Evolutionary conservation across 2,113 vertebrate species (phyloP).

Genomic region (Zapornia atra): DNA sequence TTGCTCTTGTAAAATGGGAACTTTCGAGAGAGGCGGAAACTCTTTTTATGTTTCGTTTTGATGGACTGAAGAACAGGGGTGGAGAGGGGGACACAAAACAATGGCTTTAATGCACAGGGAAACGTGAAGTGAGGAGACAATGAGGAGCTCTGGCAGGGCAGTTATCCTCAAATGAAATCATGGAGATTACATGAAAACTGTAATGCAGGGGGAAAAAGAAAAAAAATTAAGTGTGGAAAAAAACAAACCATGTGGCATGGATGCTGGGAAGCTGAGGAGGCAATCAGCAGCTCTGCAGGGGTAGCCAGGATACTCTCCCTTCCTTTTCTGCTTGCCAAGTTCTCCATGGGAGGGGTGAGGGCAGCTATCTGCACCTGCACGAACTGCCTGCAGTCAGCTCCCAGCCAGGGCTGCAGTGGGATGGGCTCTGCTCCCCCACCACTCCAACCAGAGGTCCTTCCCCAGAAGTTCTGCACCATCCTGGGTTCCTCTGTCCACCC

Average conservation of each 20-base stretch:
- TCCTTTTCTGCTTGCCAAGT: neutral
- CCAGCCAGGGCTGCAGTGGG: neutral
- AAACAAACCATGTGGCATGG: constrained; percentile 59
- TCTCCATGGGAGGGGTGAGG: accelerated
- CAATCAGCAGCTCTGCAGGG: constrained; percentile 30
- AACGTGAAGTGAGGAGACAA: constrained; percentile 80
- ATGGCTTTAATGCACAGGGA: constrained; percentile 77
- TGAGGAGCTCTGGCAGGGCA: constrained; percentile 68
- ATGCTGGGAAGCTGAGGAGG: constrained; percentile 61
- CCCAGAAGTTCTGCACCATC: neutral
- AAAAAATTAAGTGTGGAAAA: constrained; percentile 69
- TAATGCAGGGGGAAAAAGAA: constrained; percentile 65
- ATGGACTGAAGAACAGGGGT: constrained; percentile 89
- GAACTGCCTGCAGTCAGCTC: neutral
- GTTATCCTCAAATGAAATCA: constrained; percentile 72
- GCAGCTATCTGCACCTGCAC: neutral
- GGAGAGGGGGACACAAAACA: constrained; percentile 80
- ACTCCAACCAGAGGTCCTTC: neutral
- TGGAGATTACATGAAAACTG: constrained; percentile 79
- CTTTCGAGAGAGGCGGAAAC: constrained; percentile 99
- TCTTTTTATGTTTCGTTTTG: constrained; percentile 99
- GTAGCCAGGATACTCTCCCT: neutral
- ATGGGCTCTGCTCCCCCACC: neutral
- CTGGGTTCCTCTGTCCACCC: neutral
- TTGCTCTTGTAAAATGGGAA: constrained; percentile 99